These are phyloP conservation scores for Orestias chungarensis DNA, from an alignment of 2,797 vertebrate genomes.

Conservation along the genomic window DNA sequence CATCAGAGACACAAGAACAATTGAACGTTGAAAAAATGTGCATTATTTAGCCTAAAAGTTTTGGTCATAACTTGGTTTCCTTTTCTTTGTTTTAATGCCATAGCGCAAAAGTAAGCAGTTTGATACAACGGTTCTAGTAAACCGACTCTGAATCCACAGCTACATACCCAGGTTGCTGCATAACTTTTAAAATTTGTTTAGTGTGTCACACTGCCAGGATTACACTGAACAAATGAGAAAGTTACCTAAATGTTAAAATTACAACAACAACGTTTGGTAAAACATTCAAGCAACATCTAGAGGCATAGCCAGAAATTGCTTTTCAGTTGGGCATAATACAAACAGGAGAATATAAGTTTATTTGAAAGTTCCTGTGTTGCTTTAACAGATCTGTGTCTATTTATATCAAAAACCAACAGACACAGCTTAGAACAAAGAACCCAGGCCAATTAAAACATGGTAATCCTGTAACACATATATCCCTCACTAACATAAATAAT, in stretches of 20 bases:
- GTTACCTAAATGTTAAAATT: neutral
- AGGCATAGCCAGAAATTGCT: no score
- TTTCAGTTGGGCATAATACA: no score
- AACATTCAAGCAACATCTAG: neutral
- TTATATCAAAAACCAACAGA: no score
- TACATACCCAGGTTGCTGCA: neutral
- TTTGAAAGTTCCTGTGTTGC: no score
- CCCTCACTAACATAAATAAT: no score
- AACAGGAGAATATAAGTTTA: no score
- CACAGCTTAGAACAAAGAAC: no score
- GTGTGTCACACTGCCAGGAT: neutral
- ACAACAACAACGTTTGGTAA: neutral
- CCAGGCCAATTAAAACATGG: no score
- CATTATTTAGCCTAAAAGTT: neutral
- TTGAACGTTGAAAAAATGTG: neutral
- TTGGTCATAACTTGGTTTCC: neutral
- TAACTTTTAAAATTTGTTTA: neutral
- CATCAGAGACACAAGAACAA: slow-evolving; percentile 2
- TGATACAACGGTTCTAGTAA: neutral
- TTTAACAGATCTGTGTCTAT: no score
- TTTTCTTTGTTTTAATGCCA: neutral
- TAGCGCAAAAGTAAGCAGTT: neutral
- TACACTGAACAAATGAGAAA: neutral
- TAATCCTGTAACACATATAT: no score
- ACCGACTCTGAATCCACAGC: neutral